Base-by-base conservation (phyloP, 2,888 invertebrate species). In the Terebella lapidaria region DNA sequence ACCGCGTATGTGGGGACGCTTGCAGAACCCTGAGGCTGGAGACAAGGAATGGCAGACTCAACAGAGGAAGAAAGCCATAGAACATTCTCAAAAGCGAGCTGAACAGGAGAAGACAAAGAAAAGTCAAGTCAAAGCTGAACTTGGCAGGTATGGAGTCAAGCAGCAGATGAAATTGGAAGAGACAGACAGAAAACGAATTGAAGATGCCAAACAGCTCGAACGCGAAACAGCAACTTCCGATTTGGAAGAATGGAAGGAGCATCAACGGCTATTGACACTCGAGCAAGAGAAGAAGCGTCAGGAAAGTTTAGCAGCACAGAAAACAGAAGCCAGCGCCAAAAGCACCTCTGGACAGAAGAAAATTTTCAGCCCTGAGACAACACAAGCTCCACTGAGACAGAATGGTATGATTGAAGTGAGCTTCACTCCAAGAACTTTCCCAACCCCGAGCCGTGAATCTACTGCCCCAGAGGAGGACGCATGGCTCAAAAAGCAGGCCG, bases 401-500 rank as follows among this genome's bases (percentile, higher is more conserved):
- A 75, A 79, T 26, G 84, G 84, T 4, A 83, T 83, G 45, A 84
- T 92, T 56, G 83, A 85, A 66, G 85, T 91, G 10, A 84, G 82
- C 29, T 91, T 91, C 73, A 90, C 91, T 0, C 86, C 87, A 10
- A 83, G 92, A 58, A 84, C 84, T 25, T 91, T 93, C 75, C 88
- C 90, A 1, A 92, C 92, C 1, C 92, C 92, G 0, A 87, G 87
- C 56, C 35, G 69, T 61, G 79, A 79, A 59, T 79, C 77, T 0
- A 70, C 71, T 18, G 70, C 67, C 29, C 69, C 67, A 2, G 66
- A 72, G 73, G 92, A 92, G 78, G 86, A 89, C 68, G 87, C 88
- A 82, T 92, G 91, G 90, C 77, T 92, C 63, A 84, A 84, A 66
- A 91, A 91, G 75, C 88, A 91, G 72, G 88, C 87, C 1, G 85